phyloP scores from a whole-genome alignment of 2,113 vertebrate genomes.

The Hyperoodon ampullatus region DNA sequence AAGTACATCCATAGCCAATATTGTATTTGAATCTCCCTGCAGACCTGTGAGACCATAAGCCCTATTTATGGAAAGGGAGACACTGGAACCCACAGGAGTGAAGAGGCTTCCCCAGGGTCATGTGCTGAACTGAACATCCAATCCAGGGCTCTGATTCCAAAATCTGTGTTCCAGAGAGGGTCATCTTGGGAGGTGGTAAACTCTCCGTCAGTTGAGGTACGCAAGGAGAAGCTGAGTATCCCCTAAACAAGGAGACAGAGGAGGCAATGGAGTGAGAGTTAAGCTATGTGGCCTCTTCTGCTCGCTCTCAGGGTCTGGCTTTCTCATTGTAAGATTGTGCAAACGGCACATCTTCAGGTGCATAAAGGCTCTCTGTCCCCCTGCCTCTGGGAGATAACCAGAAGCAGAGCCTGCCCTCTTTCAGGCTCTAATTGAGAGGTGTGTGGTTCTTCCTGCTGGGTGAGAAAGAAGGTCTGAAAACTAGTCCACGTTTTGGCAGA shows the following conservation, averaged over 20 bases:
- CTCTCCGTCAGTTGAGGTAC: not conserved
- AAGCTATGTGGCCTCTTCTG: not conserved
- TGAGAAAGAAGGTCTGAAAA: not conserved
- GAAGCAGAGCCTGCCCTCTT: not conserved
- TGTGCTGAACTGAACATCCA: fast-evolving
- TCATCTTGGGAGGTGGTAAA: not conserved
- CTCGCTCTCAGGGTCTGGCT: not conserved
- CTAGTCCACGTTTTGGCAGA: not conserved
- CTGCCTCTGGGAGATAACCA: not conserved
- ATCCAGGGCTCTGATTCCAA: not conserved
- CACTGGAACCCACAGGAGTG: not conserved
- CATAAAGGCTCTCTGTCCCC: not conserved
- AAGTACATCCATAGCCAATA: not conserved
- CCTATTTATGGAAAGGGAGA: not conserved
- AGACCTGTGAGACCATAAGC: not conserved
- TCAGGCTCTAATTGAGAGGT: fast-evolving
- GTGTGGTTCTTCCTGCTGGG: not conserved
- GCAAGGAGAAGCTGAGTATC: not conserved
- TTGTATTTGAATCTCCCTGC: not conserved
- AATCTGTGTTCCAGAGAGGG: not conserved
- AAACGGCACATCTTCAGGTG: not conserved
- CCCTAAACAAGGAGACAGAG: not conserved
- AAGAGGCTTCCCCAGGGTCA: not conserved
- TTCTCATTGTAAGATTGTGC: not conserved
- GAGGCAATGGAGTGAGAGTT: too few species aligned